Evolutionary conservation across 2,888 invertebrate species (phyloP), one percentile per base, ranked within the genome.

Genomic region (Nasonia oneida): DNA sequence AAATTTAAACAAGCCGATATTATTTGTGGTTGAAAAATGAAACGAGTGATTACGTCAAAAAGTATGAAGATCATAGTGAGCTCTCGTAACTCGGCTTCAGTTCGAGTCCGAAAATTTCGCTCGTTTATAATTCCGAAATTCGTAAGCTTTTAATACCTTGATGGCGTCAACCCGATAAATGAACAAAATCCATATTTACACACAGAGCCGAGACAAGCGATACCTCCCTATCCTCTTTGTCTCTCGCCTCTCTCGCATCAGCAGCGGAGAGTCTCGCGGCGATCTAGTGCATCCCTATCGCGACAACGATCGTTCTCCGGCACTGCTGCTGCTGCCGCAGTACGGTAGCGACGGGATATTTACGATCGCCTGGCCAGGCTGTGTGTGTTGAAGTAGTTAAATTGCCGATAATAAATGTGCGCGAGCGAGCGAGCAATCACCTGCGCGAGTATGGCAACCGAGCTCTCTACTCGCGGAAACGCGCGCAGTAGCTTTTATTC

Each of bases 321-420:
- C 71, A 15, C 37, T 91, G 91, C 42, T 73, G 37, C 33, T 23
- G 76, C 23, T 57, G 75, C 61, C 15, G 15, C 57, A n/a, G n/a
- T 61, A 76, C 81, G 81, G 85, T 81, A 81, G 85, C 85, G 53
- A 77, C 78, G n/a, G 42, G 84, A 81, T 83, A 85, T 89, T 90
- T 89, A 89, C 90, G 89, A 89, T 88, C 90, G 88, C 67, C 80
- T 74, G 81, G 85, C 82, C 88, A 87, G 50, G 71, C 80, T 88
- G 90, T 90, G 90, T 90, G 90, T 90, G 91, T 91, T 90, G 91
- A 91, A 92, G 91, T 90, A 90, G 91, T 92, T 91, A 91, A 92
- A 92, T 92, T 90, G 91, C 90, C 90, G 90, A 92, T 92, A 92
- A 92, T 92, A 91, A 92, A 92, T 91, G 91, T 89, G 88, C 88